A percentile compares a stretch with the other conserved stretches of the same genome.
Conservation (phyloP, 2,113 vertebrate genomes). For the Rousettus leschenaultii region DNA sequence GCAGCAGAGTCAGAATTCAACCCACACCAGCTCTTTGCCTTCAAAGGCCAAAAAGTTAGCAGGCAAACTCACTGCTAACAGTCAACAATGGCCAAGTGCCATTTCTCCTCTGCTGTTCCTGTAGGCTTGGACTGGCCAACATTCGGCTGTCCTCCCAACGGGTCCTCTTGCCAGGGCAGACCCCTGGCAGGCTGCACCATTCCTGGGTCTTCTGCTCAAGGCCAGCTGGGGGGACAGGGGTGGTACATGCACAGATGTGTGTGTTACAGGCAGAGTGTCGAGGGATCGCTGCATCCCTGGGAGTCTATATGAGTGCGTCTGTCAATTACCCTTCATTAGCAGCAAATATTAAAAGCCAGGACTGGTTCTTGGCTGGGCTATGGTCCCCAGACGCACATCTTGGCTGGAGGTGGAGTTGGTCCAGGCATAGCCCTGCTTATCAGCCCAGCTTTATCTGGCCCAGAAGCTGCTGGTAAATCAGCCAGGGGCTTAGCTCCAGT, state of each 20-base stretch:
- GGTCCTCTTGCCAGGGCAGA: neutral
- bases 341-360: conserved; percentile 69
- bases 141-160: neutral
- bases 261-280: neutral
- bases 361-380: conserved; percentile 43
- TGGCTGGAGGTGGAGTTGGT: neutral
- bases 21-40: neutral
- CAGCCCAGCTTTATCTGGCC: conserved; percentile 50
- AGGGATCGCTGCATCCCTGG: neutral
- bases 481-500: conserved; percentile 39
- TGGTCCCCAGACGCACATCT: conserved; percentile 32
- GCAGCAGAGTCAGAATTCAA: neutral
- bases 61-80: neutral
- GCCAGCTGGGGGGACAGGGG: neutral
- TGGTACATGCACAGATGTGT: neutral
- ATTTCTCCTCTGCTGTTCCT: neutral
- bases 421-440: conserved; percentile 47
- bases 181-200: neutral
- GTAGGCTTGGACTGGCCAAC: neutral
- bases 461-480: conserved; percentile 59
- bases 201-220: neutral
- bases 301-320: neutral
- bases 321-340: conserved; percentile 67
- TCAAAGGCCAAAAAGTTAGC: neutral
- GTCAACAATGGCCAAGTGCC: neutral